A percentile compares a stretch with the other conserved stretches of the same genome.
Evolutionary conservation across 2,888 invertebrate genomes (phyloP).

Genomic region (Acronicta leporina): DNA sequence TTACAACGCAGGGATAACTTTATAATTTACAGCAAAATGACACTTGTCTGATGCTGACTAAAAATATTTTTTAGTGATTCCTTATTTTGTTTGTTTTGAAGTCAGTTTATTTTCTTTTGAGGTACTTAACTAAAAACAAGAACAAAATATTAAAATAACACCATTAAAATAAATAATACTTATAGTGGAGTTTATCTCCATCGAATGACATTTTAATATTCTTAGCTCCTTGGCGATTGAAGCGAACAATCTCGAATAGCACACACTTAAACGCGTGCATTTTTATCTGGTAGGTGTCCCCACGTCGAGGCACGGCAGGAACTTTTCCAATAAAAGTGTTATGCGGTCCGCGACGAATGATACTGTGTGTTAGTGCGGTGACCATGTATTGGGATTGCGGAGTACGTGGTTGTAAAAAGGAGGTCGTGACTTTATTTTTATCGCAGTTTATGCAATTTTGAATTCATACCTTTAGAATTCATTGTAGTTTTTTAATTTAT

Average conservation of each 20-base stretch:
- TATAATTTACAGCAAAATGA: too few species aligned
- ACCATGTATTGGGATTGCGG: slow-evolving; percentile 5
- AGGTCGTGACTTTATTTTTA: background rate
- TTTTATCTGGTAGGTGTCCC: slow-evolving; percentile 34
- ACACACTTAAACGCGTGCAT: slow-evolving; percentile 28
- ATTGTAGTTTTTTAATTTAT: too few species aligned
- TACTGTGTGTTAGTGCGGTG: slow-evolving; percentile 27
- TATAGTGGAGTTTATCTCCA: too few species aligned
- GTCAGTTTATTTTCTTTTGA: too few species aligned
- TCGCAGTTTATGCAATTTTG: background rate
- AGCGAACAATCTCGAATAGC: slow-evolving; percentile 16
- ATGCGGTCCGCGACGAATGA: slow-evolving; percentile 61
- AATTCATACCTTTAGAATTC: too few species aligned
- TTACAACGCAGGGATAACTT: too few species aligned
- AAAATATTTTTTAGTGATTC: too few species aligned
- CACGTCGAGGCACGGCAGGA: slow-evolving; percentile 31
- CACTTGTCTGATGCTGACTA: too few species aligned
- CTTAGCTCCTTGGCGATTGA: background rate
- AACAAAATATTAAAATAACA: too few species aligned
- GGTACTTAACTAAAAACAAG: too few species aligned
- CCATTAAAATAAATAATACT: too few species aligned
- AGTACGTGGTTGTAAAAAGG: slow-evolving; percentile 7
- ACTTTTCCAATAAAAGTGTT: slow-evolving; percentile 77
- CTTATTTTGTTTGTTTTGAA: too few species aligned
- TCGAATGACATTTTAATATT: background rate